Evolutionary conservation across 2,113 vertebrate species (phyloP), one percentile per base, ranked within the genome.

Genomic region (Trochalopteron elliotii): DNA sequence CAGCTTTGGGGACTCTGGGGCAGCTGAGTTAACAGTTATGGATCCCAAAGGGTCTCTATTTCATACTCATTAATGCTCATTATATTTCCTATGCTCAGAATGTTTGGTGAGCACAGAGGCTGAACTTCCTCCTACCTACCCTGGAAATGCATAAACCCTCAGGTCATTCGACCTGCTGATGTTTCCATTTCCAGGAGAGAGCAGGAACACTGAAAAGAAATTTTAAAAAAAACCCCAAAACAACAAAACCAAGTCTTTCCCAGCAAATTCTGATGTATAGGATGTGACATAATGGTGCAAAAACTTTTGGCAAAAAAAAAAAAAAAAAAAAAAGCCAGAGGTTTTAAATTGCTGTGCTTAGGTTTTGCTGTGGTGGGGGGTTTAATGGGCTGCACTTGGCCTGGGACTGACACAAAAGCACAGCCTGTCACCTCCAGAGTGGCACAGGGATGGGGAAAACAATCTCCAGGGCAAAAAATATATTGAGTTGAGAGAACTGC

Each of bases 271-370:
- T 91, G 92, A 76, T 85, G 67, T 37, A 65, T 83, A 56, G 88
- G 92, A 92, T 83, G 94, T 95, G 92, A 96, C 94, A 83, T 71
- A 85, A 87, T 1, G n/a, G 81, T 7, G 67, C 74, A 93, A 87
- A 96, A 87, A 88, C 47, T 93, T 91, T 8, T 87, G 78, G 94
- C 68, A 77, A 57, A 39, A 82, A 39, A 47, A 0, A 47, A 33
- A 35, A 20, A 20, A 45, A 45, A n/a, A n/a, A n/a, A n/a, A n/a
- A n/a, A n/a, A n/a, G n/a, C n/a, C n/a, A 16, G 31, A 44, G 78
- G 7, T 83, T 97, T 89, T 75, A 85, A 91, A 93, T 87, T 76
- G 87, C 67, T 95, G 28, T 56, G 53, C 85, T 83, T 8, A 6
- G 0, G 35, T 94, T 49, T 33, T 57, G 91, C 87, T 69, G 91